These are phyloP conservation scores for Apteryx mantelli DNA, from an alignment of 2,113 vertebrate genomes.

Conservation along the genomic window DNA sequence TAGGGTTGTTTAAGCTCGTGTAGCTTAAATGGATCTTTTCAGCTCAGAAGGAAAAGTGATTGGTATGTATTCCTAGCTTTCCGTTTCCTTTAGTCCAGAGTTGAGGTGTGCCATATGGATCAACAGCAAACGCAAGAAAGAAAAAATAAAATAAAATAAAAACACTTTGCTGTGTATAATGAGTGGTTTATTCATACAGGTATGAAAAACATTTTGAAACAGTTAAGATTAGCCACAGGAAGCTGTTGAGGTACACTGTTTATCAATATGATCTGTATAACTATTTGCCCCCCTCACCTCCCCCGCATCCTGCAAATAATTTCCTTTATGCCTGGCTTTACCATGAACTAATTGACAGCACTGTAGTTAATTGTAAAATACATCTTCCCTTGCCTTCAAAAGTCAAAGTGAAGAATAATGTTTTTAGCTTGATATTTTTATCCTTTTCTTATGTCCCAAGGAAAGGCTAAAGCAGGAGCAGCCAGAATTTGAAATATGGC, in stretches of 20 bases:
- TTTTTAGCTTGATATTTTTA: constrained; percentile 32
- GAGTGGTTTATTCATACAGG: constrained; percentile 27
- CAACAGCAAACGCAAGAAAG: background rate
- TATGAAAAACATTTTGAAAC: constrained; percentile 59
- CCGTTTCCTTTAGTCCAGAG: background rate
- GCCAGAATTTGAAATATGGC: background rate
- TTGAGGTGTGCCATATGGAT: background rate
- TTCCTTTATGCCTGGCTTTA: constrained; percentile 16
- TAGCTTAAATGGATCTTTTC: background rate
- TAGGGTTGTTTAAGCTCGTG: background rate
- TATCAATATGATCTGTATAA: constrained; percentile 42
- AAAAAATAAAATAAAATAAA: constrained; percentile 29
- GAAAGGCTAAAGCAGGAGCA: constrained; percentile 1
- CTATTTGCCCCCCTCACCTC: background rate
- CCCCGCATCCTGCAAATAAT: constrained; percentile 27
- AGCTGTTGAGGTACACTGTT: constrained; percentile 29
- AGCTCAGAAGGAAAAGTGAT: background rate
- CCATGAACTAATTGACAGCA: constrained; percentile 46
- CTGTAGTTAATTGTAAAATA: constrained; percentile 7
- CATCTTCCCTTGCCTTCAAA: constrained; percentile 33
- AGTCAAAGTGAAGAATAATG: constrained; percentile 20
- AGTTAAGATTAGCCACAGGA: constrained; percentile 55
- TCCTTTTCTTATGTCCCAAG: background rate
- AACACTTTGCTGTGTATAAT: background rate
- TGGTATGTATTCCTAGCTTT: background rate